Percentiles rank a stretch among this genome's conserved stretches.
These are phyloP conservation scores for western clawed frog (Xenopus tropicalis) DNA, from an alignment of 2,113 vertebrate genomes.

Conservation along the genomic window DNA sequence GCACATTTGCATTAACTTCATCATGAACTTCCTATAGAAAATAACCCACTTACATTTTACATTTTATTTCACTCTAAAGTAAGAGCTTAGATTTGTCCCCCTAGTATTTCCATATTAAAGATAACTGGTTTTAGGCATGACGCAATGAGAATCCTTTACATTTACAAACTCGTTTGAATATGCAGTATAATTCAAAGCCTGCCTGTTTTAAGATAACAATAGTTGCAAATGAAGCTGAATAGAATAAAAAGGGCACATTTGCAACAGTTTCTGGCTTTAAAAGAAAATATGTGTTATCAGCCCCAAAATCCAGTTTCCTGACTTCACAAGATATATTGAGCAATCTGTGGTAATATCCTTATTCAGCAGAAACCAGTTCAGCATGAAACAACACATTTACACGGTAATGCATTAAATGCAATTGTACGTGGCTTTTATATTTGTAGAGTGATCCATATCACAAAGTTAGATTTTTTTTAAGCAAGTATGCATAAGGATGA, in stretches of 20 bases:
- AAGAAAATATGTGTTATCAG: not conserved
- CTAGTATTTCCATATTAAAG: not conserved
- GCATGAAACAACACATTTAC: slow-evolving; percentile 14
- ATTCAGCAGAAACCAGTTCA: slow-evolving; percentile 35
- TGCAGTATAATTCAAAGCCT: no score
- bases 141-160: not conserved
- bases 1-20: not conserved
- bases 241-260: no score
- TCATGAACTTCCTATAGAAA: slow-evolving; percentile 1
- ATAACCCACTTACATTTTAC: not conserved
- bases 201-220: no score
- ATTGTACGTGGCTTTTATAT: slow-evolving; percentile 15
- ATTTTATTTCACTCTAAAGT: not conserved
- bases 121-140: not conserved
- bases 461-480: not conserved
- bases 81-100: not conserved
- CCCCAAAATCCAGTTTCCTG: not conserved
- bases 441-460: not conserved
- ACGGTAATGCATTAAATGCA: slow-evolving; percentile 20
- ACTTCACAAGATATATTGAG: slow-evolving; percentile 16
- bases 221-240: no score
- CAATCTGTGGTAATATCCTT: slow-evolving; percentile 21
- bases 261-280: slow-evolving; percentile 8
- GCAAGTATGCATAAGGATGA: no score
- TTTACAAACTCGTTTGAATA: no score